A percentile compares a stretch with the other conserved stretches of the same genome.
These are phyloP conservation scores for Sebastes iracundus DNA, from an alignment of 2,797 vertebrate species.

Conservation along the genomic window DNA sequence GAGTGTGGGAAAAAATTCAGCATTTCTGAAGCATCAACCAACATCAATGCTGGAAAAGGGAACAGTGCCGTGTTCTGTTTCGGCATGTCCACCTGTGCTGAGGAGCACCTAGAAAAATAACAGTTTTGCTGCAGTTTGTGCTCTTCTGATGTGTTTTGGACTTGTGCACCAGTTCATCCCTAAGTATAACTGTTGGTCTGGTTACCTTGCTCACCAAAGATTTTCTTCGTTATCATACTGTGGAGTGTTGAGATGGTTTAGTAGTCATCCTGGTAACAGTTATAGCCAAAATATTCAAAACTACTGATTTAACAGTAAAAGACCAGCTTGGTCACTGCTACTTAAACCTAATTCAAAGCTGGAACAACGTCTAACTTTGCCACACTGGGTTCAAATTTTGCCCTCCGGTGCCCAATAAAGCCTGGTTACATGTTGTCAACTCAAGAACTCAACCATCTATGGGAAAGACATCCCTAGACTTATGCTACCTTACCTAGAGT, in stretches of 20 bases:
- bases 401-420: background rate
- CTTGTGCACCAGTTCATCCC: no score
- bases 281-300: background rate
- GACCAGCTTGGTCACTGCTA: background rate
- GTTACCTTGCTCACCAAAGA: background rate
- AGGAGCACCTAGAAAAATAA: background rate
- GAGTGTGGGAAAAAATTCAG: background rate
- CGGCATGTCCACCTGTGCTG: background rate
- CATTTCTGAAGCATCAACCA: background rate
- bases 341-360: background rate
- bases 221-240: background rate
- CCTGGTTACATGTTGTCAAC: background rate
- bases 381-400: background rate
- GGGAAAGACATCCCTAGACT: slow-evolving; percentile 17
- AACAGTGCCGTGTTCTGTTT: background rate
- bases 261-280: background rate
- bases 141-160: background rate
- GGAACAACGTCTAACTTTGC: background rate
- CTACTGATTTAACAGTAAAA: background rate
- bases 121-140: background rate
- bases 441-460: background rate
- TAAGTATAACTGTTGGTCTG: background rate
- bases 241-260: background rate
- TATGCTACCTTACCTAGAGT: slow-evolving; percentile 7
- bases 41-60: background rate